phyloP scores from a whole-genome alignment of 1,140 invertebrate genomes.

The Chelonus insularis region DNA sequence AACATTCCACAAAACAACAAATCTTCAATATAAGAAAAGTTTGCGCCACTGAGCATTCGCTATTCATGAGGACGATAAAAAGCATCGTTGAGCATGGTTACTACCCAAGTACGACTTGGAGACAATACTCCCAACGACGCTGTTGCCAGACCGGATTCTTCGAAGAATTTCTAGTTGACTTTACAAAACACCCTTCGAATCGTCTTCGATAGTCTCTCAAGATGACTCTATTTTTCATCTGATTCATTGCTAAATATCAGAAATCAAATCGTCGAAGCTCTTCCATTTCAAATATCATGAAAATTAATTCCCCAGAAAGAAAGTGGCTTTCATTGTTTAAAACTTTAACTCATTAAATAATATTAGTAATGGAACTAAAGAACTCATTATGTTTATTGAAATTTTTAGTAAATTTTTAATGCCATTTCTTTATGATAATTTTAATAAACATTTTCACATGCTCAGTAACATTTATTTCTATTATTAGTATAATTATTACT shows the following conservation, averaged over 20 bases:
- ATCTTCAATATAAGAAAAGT: conserved; percentile 36
- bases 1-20: conserved; percentile 31
- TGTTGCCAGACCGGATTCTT: conserved; percentile 13
- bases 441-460: no score
- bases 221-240: background rate
- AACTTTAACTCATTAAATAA: no score
- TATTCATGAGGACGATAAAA: conserved; percentile 35
- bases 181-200: conserved; percentile 12
- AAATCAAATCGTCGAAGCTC: conserved; percentile 6
- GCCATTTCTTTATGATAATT: no score
- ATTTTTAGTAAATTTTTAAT: no score
- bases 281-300: background rate
- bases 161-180: conserved; percentile 18
- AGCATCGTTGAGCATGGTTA: conserved; percentile 26
- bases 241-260: background rate
- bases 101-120: conserved; percentile 13
- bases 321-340: no score
- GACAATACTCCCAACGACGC: conserved; percentile 16
- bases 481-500: no score
- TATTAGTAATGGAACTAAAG: no score
- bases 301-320: background rate
- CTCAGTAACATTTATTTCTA: no score
- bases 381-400: no score
- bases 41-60: conserved; percentile 29
- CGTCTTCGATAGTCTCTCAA: conserved; percentile 4